phyloP scores from a whole-genome alignment of 1,140 invertebrate genomes.

The Neodiprion lecontei region DNA sequence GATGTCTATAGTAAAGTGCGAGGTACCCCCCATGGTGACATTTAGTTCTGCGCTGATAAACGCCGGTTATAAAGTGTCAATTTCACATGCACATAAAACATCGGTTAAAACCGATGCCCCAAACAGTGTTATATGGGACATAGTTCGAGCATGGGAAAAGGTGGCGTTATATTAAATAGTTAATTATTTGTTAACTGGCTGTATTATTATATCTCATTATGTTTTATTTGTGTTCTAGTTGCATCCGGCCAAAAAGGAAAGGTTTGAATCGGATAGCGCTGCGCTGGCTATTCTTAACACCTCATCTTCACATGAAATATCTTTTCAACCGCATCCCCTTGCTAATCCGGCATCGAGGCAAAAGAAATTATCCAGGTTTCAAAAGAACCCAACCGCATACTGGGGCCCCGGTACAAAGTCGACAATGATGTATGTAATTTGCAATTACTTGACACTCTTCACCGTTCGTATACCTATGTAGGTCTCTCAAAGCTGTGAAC shows the following conservation, averaged over 20 bases:
- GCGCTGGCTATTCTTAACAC: slow-evolving; percentile 67
- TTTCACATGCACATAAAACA: slow-evolving; percentile 86
- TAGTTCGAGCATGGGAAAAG: slow-evolving; percentile 85
- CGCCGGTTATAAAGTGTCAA: slow-evolving; percentile 91
- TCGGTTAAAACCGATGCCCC: slow-evolving; percentile 97
- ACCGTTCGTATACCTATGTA: too few relatives aligned
- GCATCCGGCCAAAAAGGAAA: slow-evolving; percentile 51
- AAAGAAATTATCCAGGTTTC: slow-evolving; percentile 79
- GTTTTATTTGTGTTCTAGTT: slow-evolving; percentile 28
- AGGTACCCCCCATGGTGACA: slow-evolving; percentile 49
- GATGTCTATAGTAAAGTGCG: slow-evolving; percentile 51
- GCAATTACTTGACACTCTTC: slow-evolving; percentile 14
- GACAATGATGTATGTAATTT: slow-evolving; percentile 68
- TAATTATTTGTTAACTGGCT: background rate
- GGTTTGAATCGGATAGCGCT: slow-evolving; percentile 63
- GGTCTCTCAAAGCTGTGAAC: background rate
- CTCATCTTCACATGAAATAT: slow-evolving; percentile 57
- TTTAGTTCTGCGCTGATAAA: slow-evolving; percentile 92
- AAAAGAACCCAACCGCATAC: slow-evolving; percentile 81
- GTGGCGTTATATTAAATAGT: slow-evolving; percentile 61
- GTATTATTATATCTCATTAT: background rate
- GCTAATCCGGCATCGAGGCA: slow-evolving; percentile 84
- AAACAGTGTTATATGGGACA: slow-evolving; percentile 87
- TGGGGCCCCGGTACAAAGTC: slow-evolving; percentile 90
- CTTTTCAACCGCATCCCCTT: slow-evolving; percentile 71